These are phyloP conservation scores for Spodoptera exigua DNA, from an alignment of 2,888 invertebrate species.

Conservation along the genomic window DNA sequence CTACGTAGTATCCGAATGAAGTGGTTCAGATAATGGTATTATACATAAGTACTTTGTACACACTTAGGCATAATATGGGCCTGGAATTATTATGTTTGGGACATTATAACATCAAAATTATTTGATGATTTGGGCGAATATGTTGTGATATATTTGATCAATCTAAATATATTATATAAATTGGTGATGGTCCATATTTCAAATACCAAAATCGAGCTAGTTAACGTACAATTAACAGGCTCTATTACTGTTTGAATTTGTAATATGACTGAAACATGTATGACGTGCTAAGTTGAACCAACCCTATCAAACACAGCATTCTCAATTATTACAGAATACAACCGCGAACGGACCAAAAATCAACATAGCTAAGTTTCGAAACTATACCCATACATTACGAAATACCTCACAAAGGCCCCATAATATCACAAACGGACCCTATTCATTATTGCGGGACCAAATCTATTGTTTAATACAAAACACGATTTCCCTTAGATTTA, in stretches of 20 bases:
- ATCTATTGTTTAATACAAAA: conserved; percentile 74
- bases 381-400: conserved; percentile 25
- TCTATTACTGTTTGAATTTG: no score
- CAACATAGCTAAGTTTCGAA: conserved; percentile 9
- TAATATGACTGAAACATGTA: no score
- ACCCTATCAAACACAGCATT: no score
- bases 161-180: no score
- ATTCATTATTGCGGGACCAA: conserved; percentile 63
- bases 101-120: no score
- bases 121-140: no score
- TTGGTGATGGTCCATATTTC: no score
- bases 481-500: conserved; percentile 71
- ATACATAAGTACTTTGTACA: conserved; percentile 30
- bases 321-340: conserved; percentile 1
- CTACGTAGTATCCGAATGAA: conserved; percentile 31
- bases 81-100: conserved; percentile 4
- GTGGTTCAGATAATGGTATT: conserved; percentile 43
- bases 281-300: no score
- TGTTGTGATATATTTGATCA: no score
- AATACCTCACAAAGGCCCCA: conserved; percentile 50
- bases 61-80: conserved; percentile 4
- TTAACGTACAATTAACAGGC: no score
- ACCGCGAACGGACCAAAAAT: conserved; percentile 14
- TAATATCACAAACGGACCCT: conserved; percentile 45
- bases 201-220: no score